Base-by-base conservation (phyloP, 2,888 invertebrate species). In the Tetramorium bicarinatum region DNA sequence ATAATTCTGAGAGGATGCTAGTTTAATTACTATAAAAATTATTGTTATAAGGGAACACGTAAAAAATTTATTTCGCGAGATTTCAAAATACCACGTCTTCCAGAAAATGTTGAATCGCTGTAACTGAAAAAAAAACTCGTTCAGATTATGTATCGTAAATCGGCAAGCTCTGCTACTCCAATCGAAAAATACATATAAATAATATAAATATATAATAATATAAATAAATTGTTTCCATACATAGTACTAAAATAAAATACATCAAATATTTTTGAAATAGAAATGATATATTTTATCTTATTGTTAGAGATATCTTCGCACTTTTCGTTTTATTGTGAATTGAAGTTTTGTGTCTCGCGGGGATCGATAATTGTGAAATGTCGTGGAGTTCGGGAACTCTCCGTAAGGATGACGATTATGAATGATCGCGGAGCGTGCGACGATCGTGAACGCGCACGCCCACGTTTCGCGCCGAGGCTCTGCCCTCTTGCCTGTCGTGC, bases 381-480 rank as follows among this genome's bases (percentile, higher is more conserved):
- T 1, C 25, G 25, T 11, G 7, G 21, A 3, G 25, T 38, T 64
- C 52, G 64, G 41, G 18, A 64, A 76, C 64, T 38, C 38, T 52
- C 11, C 21, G 21, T 18, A 34, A 3, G 18, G 9, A 25, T 41
- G n/a, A 64, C 18, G 25, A 76, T 76, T 18, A 25, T 64, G 74
- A 61, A 47, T 61, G 61, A 75, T 56, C 41, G 18, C 9, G 18
- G 13, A 18, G 69, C 52, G 52, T 52, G 34, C 25, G 18, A 69
- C 13, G 71, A 56, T 72, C 47, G 47, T 44, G 59, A 74, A 44
- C 74, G 21, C 34, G 21, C 34, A 47, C 52, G 64, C 64, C 52
- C 41, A 54, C 66, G 25, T 18, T 49, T 2, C 4, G 25, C 61
- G 41, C 18, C 64, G 66, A 4, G 41, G 25, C 76, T 77, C 54